A percentile compares a stretch with the other conserved stretches of the same genome.
These are phyloP conservation scores for Actinia equina DNA, from an alignment of 64 coral and sea anemone species.

Conservation along the genomic window DNA sequence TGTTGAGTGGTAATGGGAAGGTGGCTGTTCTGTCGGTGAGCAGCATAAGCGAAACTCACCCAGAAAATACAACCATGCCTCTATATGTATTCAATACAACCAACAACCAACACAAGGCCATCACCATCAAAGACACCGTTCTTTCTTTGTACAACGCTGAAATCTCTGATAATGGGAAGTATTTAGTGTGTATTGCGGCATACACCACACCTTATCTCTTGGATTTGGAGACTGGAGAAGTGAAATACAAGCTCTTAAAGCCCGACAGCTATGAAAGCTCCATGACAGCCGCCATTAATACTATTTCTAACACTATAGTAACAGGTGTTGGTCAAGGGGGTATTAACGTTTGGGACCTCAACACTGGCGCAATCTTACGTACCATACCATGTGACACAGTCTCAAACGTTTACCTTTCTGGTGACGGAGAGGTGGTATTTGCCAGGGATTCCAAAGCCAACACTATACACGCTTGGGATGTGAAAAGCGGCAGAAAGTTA, in stretches of 20 bases:
- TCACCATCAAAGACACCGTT: slow-evolving; percentile 25
- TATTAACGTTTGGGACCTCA: slow-evolving; percentile 37
- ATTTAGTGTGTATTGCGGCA: slow-evolving; percentile 34
- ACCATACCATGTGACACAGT: background rate
- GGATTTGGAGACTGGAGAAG: slow-evolving; percentile 34
- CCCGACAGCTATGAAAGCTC: slow-evolving; percentile 22
- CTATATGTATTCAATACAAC: slow-evolving; percentile 53
- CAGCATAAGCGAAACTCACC: slow-evolving; percentile 18
- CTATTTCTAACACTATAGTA: slow-evolving; percentile 1
- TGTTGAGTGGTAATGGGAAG: slow-evolving; percentile 56
- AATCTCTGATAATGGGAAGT: slow-evolving; percentile 70
- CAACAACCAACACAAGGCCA: slow-evolving; percentile 49
- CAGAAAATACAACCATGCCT: slow-evolving; percentile 56
- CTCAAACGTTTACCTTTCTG: slow-evolving; percentile 11
- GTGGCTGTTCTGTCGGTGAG: slow-evolving; percentile 49
- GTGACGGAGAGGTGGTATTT: slow-evolving; percentile 26
- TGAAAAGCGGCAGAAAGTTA: slow-evolving; percentile 7
- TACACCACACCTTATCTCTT: slow-evolving; percentile 32
- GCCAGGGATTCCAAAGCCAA: slow-evolving; percentile 3
- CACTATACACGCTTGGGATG: slow-evolving; percentile 11
- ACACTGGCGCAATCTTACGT: slow-evolving; percentile 1
- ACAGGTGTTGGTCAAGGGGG: background rate
- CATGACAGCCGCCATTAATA: slow-evolving; percentile 17
- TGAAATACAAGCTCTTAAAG: slow-evolving; percentile 34
- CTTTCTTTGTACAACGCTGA: slow-evolving; percentile 61